Percentiles rank a stretch among this genome's conserved stretches.
These are phyloP conservation scores for Tolmerus cingulatus DNA, from an alignment of 2,888 invertebrate species.

Conservation along the genomic window DNA sequence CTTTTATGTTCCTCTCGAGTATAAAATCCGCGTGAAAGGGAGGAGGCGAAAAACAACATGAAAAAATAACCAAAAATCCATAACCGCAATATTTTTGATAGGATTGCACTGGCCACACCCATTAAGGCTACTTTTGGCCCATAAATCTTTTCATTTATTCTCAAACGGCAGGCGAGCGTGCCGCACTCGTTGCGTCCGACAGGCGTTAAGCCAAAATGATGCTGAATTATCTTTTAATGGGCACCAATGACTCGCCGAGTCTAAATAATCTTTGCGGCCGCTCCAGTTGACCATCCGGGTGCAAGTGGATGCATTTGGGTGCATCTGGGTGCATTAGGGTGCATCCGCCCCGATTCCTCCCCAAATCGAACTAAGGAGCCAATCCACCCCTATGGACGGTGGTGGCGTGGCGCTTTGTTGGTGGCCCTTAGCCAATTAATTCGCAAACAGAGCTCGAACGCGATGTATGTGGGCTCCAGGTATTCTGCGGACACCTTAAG, in stretches of 20 bases:
- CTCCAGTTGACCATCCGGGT: neutral
- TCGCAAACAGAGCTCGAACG: neutral
- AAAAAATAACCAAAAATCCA: neutral
- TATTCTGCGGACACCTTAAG: neutral
- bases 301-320: neutral
- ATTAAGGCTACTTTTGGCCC: neutral
- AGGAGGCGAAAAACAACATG: neutral
- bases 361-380: neutral
- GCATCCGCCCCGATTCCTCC: neutral
- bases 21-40: neutral
- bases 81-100: neutral
- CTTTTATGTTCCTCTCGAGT: neutral
- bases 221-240: neutral
- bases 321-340: neutral
- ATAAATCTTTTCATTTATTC: neutral
- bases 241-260: neutral
- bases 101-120: neutral
- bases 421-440: neutral
- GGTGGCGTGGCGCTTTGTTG: neutral
- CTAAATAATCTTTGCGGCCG: neutral
- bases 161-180: neutral
- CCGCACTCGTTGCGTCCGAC: neutral
- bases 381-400: neutral
- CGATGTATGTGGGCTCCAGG: neutral
- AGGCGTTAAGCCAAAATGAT: neutral